A percentile compares a stretch with the other conserved stretches of the same genome.
Conservation (phyloP, 2,113 vertebrate species). For the Oxyruncus cristatus region DNA sequence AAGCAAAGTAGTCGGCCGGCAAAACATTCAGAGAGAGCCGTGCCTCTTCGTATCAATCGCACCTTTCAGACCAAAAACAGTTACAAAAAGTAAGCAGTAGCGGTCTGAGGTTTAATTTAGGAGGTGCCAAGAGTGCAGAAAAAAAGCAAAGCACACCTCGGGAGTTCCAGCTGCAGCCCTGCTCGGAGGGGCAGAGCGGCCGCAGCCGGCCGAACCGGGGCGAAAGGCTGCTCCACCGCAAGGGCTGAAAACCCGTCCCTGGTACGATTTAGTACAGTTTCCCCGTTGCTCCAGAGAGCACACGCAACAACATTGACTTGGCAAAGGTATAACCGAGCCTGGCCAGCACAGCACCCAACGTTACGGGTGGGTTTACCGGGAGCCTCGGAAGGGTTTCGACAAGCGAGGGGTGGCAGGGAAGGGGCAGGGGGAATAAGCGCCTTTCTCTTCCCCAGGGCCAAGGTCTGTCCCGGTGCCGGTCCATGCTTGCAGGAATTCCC, state of each 20-base stretch:
- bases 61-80: neutral
- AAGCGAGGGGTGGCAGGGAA: neutral
- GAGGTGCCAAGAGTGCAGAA: neutral
- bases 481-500: neutral
- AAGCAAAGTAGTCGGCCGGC: neutral
- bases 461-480: neutral
- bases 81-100: neutral
- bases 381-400: neutral
- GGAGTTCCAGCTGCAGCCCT: neutral
- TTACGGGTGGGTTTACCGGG: neutral
- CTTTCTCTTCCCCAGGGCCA: neutral
- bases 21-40: neutral
- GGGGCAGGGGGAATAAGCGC: neutral
- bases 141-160: neutral
- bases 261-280: neutral
- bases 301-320: neutral
- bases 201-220: neutral
- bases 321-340: neutral
- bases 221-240: neutral
- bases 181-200: neutral
- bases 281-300: neutral
- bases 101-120: conserved; percentile 9
- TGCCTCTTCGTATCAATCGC: neutral
- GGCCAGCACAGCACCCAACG: neutral
- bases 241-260: neutral